Conservation (phyloP, 2,888 invertebrate genomes). For the Pachydiplax longipennis region DNA sequence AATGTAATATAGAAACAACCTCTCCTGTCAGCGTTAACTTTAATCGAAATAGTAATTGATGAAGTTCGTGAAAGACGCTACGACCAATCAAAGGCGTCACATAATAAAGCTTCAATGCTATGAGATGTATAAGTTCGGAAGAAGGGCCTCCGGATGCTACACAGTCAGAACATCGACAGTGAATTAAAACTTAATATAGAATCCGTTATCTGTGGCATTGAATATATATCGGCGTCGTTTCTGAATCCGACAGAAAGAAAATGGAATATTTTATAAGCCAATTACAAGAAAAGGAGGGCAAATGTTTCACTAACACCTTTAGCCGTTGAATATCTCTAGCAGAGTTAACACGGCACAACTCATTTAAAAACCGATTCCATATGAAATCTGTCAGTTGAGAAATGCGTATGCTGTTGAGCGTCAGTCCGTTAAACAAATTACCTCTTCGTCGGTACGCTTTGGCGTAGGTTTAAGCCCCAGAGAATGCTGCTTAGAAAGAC, state of each 20-base stretch:
- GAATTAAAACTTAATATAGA: neutral
- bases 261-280: conserved; percentile 1
- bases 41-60: too few species aligned
- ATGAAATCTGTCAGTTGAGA: neutral
- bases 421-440: neutral
- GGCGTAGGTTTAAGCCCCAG: neutral
- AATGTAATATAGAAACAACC: too few species aligned
- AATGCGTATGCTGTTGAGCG: neutral
- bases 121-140: neutral
- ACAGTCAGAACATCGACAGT: neutral
- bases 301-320: neutral
- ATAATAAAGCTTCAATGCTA: too few species aligned
- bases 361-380: neutral
- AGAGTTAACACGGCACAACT: neutral
- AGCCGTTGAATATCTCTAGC: neutral
- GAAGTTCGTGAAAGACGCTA: too few species aligned
- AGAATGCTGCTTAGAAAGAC: neutral
- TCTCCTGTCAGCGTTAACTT: too few species aligned
- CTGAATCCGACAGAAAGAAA: neutral
- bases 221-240: neutral
- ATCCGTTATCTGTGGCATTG: neutral
- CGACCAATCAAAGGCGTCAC: too few species aligned
- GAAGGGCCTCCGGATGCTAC: neutral
- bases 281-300: neutral
- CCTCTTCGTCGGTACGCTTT: neutral